Conservation (phyloP, 2,888 invertebrate species). For the Sussaba pulchella region DNA sequence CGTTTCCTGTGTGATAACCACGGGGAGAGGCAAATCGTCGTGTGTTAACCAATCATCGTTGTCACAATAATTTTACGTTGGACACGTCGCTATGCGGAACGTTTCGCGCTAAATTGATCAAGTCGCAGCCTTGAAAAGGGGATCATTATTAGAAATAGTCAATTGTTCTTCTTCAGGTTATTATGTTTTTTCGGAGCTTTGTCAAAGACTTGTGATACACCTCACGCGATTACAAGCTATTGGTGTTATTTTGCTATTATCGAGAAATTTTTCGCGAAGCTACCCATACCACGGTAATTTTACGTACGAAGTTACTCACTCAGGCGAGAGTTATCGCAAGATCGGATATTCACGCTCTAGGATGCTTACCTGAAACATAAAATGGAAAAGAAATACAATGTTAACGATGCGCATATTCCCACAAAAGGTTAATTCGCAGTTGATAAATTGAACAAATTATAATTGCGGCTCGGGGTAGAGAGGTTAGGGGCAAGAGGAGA, state of each 20-base stretch:
- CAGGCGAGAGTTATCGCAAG: constrained; percentile 1
- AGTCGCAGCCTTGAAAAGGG: too few species aligned
- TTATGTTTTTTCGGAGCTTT: too few species aligned
- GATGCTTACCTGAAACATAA: constrained; percentile 75
- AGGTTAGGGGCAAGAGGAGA: neutral
- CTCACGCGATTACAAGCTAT: too few species aligned
- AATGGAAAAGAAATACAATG: constrained; percentile 43
- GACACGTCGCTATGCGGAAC: neutral
- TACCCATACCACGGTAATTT: neutral
- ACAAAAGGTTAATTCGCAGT: neutral
- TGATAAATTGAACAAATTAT: constrained; percentile 22
- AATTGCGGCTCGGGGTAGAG: constrained; percentile 4
- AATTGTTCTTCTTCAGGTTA: too few species aligned
- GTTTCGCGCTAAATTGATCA: neutral
- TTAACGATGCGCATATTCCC: constrained; percentile 6
- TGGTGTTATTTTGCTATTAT: too few species aligned
- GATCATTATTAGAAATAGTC: too few species aligned
- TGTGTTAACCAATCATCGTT: constrained; percentile 36
- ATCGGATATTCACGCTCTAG: constrained; percentile 26
- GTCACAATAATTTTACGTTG: constrained; percentile 26
- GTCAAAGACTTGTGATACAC: too few species aligned
- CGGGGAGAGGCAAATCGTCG: constrained; percentile 21
- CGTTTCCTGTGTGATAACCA: constrained; percentile 32
- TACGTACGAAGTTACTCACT: constrained; percentile 46
- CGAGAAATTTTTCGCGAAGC: neutral